Evolutionary conservation across 2,797 vertebrate species (phyloP).

Genomic region (Huso huso): DNA sequence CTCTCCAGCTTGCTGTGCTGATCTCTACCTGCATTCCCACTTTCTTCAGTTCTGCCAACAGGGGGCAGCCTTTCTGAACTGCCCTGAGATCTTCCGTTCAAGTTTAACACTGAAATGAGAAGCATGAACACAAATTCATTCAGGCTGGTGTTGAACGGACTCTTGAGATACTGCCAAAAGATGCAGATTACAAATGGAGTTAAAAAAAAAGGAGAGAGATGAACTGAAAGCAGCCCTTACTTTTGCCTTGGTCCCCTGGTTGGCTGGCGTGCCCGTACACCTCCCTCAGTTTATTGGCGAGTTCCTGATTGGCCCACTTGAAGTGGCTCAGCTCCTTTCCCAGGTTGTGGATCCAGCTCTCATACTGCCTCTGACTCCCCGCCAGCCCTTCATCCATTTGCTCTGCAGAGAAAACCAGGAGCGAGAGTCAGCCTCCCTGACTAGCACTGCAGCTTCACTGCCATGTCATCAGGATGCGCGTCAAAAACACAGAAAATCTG

Average conservation of each 20-base stretch:
- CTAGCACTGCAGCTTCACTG: too few relatives aligned
- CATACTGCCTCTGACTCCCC: conserved; percentile 80
- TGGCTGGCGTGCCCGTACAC: conserved; percentile 39
- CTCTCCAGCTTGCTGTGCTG: conserved; percentile 36
- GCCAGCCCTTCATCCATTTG: conserved; percentile 83
- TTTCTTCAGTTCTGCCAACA: conserved; percentile 34
- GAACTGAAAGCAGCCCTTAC: conserved; percentile 35
- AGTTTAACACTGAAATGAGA: conserved; percentile 28
- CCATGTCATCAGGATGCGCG: background rate
- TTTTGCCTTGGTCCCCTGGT: conserved; percentile 40
- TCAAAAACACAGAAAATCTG: background rate
- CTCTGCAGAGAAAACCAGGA: conserved; percentile 48
- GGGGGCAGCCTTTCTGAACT: conserved; percentile 22
- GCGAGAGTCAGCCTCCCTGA: background rate
- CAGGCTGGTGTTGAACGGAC: fast-evolving
- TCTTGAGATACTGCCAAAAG: too few relatives aligned
- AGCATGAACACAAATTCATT: conserved; percentile 3
- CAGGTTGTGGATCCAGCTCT: conserved; percentile 78
- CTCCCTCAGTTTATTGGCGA: conserved; percentile 67
- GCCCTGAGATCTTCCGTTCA: conserved; percentile 41
- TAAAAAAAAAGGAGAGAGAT: background rate
- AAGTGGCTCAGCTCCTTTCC: conserved; percentile 78
- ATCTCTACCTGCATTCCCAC: conserved; percentile 24
- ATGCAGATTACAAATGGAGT: conserved; percentile 2
- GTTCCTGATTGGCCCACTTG: conserved; percentile 74